Conservation (phyloP, 2,888 invertebrate species). For the Nysson spinosus region DNA sequence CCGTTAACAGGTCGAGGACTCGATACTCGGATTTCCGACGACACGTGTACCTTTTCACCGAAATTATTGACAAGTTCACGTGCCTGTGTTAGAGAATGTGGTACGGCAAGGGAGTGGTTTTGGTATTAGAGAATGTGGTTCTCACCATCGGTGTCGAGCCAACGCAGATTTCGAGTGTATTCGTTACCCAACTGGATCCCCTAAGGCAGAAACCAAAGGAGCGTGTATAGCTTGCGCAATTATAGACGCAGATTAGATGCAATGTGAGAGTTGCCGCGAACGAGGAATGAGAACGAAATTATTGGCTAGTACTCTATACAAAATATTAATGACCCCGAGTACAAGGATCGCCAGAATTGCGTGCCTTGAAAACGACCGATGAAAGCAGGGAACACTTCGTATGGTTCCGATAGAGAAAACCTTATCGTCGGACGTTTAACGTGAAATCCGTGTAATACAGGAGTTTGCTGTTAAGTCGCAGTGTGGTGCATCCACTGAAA, state of each 20-base stretch:
- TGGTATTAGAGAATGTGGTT: background rate
- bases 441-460: conserved; percentile 6
- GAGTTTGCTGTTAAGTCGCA: conserved; percentile 10
- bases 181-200: conserved; percentile 19
- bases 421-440: conserved; percentile 3
- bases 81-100: background rate
- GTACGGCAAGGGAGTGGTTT: background rate
- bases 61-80: background rate
- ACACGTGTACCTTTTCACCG: conserved; percentile 5
- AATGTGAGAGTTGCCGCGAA: conserved; percentile 35
- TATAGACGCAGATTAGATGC: conserved; percentile 20
- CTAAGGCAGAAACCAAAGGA: background rate
- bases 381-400: too few species aligned
- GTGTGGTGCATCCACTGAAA: background rate
- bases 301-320: conserved; percentile 15
- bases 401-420: conserved; percentile 10
- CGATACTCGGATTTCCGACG: background rate
- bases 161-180: background rate
- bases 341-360: conserved; percentile 4
- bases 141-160: background rate
- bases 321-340: conserved; percentile 33
- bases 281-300: conserved; percentile 31
- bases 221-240: conserved; percentile 12
- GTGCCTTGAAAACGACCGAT: conserved; percentile 9
- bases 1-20: too few species aligned